Evolutionary conservation across 2,797 vertebrate genomes (phyloP).

Genomic region (Melanotaenia nigrans): DNA sequence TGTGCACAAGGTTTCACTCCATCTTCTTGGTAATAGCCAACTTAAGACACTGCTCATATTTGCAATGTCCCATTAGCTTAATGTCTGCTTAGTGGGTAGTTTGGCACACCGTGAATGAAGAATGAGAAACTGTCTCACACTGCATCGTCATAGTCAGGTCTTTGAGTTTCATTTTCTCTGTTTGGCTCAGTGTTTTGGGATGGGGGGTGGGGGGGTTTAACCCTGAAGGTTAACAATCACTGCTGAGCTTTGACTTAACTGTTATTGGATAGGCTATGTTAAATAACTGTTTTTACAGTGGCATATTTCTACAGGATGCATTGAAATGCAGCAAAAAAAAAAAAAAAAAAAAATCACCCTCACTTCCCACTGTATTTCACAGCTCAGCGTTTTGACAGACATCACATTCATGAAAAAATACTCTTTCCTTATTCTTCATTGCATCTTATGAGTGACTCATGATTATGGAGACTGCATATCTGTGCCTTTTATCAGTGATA

Average conservation of each 20-base stretch:
- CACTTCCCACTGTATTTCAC: slow-evolving; percentile 4
- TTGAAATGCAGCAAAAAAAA: slow-evolving; percentile 11
- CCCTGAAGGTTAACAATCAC: too few relatives aligned
- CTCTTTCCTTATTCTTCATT: slow-evolving; percentile 35
- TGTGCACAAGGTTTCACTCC: background rate
- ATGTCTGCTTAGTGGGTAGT: background rate
- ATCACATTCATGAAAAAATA: slow-evolving; percentile 46
- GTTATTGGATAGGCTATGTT: background rate
- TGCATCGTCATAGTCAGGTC: background rate
- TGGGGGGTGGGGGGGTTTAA: too few relatives aligned
- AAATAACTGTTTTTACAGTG: slow-evolving; percentile 18
- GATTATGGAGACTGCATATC: slow-evolving; percentile 1
- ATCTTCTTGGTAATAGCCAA: background rate
- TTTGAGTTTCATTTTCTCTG: background rate
- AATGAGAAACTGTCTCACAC: background rate
- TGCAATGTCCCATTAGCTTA: background rate
- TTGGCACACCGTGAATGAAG: background rate
- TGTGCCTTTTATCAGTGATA: slow-evolving; percentile 16
- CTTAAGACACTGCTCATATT: background rate
- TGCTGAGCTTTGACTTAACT: slow-evolving; percentile 19
- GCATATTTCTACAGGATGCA: background rate
- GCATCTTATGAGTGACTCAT: slow-evolving; percentile 42
- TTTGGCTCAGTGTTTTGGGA: background rate
- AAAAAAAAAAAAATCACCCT: slow-evolving; percentile 8
- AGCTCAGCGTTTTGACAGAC: slow-evolving; percentile 44